Evolutionary conservation across 2,888 invertebrate species (phyloP).

Genomic region (Tetragonisca angustula): DNA sequence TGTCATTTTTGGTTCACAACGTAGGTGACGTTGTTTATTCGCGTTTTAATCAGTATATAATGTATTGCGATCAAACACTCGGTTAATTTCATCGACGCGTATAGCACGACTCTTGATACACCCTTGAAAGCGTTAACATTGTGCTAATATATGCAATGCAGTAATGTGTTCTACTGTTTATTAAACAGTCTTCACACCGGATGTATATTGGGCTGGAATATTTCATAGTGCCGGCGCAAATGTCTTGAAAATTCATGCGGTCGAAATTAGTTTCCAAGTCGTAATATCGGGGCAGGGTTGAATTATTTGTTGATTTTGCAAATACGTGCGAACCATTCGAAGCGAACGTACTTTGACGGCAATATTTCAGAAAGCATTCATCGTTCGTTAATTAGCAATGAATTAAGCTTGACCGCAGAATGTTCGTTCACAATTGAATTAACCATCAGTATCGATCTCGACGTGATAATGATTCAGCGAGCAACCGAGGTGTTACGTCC

Average conservation of each 20-base stretch:
- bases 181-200: neutral
- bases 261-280: neutral
- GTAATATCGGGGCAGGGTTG: neutral
- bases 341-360: neutral
- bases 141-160: neutral
- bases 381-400: neutral
- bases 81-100: neutral
- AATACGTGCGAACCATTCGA: too few species aligned
- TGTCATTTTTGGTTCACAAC: neutral
- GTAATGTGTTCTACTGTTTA: neutral
- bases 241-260: neutral
- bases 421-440: neutral
- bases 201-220: neutral
- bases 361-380: neutral
- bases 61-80: neutral
- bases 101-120: neutral
- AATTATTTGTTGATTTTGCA: neutral
- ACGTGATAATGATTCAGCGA: neutral
- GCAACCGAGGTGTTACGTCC: too few species aligned
- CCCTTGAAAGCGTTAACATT: neutral
- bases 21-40: neutral
- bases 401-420: neutral
- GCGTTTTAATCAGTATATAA: too few species aligned
- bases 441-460: neutral
- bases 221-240: neutral